Base-by-base conservation (phyloP, 2,113 vertebrate genomes). In the Zapornia atra region DNA sequence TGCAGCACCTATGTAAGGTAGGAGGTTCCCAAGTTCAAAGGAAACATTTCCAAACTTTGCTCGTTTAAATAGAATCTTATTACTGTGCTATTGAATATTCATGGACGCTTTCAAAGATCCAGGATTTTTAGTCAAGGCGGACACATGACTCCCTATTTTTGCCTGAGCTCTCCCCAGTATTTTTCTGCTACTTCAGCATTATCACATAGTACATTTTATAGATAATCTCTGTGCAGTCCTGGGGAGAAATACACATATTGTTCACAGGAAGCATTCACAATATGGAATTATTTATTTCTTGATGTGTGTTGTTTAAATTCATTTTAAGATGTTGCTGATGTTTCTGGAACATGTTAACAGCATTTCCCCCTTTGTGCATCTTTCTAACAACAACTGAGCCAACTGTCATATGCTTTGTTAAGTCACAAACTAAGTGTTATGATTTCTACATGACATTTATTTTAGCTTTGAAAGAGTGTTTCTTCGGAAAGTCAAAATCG, bases 81-180 rank as follows among this genome's bases (percentile, higher is more conserved):
- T 94, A 79, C 50, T 59, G 33, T 86, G 44, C 28, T 85, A 90
- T 95, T 90, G 94, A 88, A 87, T 85, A 95, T 92, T 96, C 48
- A 96, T 82, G 46, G 36, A 2, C 16, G 80, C 33, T 75, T 91
- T 90, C 71, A 92, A 88, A 95, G 75, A 82, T 33, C 21, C 44
- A 80, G 54, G 88, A 60, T 68, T 96, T 92, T 89, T 31, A 88
- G 46, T 85, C 11, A 7, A 65, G 81, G 22, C 0, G 5, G 88
- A 78, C 34, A 66, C 28, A 69, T 61, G 59, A 92, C 42, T 87
- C 78, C 88, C 18, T 48, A 48, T 8, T 46, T 80, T 81, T 90
- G n/a, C 50, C 25, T 65, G 33, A 92, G 18, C 8, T 46, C 19
- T 79, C 59, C 76, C 80, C 61, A 61, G 71, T 53, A 44, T 68